Percentiles rank a stretch among this genome's conserved stretches.
Conservation (phyloP, 2,888 invertebrate species). For the Heliconius hortense region DNA sequence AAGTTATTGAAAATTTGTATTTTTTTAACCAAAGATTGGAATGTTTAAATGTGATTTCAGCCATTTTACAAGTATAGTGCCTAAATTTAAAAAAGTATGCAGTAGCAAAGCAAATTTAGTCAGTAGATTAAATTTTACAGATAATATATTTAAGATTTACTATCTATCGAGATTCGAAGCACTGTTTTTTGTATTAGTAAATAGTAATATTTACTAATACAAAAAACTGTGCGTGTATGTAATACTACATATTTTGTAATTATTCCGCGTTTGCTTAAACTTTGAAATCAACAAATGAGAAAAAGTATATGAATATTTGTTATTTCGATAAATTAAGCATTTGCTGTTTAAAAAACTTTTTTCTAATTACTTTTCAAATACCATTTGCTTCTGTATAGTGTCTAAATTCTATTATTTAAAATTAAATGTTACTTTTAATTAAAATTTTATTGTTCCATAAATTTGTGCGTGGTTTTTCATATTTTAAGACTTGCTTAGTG, state of each 20-base stretch:
- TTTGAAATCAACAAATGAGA: not conserved
- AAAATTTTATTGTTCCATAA: not conserved
- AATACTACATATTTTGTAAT: not conserved
- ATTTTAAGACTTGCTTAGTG: conserved; percentile 1
- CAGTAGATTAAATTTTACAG: conserved; percentile 3
- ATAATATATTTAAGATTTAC: conserved; percentile 7
- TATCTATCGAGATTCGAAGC: conserved; percentile 3
- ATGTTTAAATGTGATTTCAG: not conserved
- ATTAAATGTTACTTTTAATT: no score
- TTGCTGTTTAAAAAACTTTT: not conserved
- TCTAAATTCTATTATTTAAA: no score
- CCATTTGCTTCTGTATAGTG: no score
- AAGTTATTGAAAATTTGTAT: no score
- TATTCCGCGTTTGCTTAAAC: not conserved
- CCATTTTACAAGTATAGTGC: conserved; percentile 17
- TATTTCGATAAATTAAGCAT: not conserved
- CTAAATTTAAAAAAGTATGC: conserved; percentile 9
- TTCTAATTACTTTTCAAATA: not conserved
- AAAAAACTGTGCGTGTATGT: no score
- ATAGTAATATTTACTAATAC: not conserved
- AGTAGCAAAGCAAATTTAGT: not conserved
- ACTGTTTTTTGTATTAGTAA: not conserved
- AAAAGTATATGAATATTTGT: not conserved
- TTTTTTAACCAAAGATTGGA: conserved; percentile 16
- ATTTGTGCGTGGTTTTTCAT: not conserved